phyloP scores from a whole-genome alignment of 2,797 vertebrate species.

The Perodicticus potto region DNA sequence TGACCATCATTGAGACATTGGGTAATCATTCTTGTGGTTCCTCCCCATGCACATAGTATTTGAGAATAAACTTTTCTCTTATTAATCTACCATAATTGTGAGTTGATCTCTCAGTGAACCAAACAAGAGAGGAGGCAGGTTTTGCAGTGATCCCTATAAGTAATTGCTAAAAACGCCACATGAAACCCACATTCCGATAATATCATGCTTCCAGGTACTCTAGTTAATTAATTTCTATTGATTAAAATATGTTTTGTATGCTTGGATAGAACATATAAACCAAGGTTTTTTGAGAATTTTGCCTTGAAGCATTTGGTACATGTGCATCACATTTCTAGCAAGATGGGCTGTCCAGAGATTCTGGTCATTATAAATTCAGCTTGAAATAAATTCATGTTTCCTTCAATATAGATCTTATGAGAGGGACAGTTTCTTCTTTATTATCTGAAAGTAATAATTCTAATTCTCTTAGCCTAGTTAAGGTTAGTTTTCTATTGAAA shows the following conservation, averaged over 20 bases:
- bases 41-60: too few species aligned
- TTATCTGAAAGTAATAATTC: neutral
- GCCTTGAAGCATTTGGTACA: neutral
- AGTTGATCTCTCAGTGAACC: too few species aligned
- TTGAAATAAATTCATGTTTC: constrained; percentile 7
- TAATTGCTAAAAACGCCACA: neutral
- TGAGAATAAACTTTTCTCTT: too few species aligned
- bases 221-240: constrained; percentile 34
- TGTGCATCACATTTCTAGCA: neutral
- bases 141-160: too few species aligned
- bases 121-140: too few species aligned
- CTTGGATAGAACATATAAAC: neutral
- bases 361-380: neutral
- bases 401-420: neutral
- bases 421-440: neutral
- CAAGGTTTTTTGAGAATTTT: neutral
- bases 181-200: neutral
- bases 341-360: neutral
- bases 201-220: neutral
- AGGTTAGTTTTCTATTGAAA: neutral
- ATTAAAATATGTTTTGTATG: neutral
- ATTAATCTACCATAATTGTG: too few species aligned
- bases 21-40: too few species aligned
- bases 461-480: neutral
- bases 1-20: too few species aligned